Percentiles rank a stretch among this genome's conserved stretches.
Evolutionary conservation across 2,797 vertebrate species (phyloP).

Genomic region (Corythornis leucogaster): DNA sequence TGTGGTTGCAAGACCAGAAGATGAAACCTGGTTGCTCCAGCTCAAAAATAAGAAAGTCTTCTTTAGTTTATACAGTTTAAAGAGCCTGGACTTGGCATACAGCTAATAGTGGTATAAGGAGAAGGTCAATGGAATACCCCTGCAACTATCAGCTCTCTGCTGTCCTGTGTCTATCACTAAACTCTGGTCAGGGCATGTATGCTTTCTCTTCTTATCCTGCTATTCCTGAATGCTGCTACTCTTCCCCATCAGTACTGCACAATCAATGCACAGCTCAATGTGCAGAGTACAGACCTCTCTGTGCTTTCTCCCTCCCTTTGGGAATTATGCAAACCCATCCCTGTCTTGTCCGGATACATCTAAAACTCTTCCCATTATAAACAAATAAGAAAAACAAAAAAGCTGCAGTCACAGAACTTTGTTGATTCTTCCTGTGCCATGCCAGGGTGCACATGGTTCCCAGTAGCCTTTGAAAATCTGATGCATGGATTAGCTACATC

Average conservation of each 20-base stretch:
- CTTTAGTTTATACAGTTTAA: neutral
- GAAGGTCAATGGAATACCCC: neutral
- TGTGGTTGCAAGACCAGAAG: neutral
- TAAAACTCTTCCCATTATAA: constrained; percentile 12
- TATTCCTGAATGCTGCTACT: neutral
- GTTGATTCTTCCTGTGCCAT: neutral
- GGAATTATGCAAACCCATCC: neutral
- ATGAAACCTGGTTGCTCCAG: neutral
- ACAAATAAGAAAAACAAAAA: constrained; percentile 33
- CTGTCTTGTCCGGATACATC: neutral
- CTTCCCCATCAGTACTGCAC: neutral
- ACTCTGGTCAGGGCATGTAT: neutral
- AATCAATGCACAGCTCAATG: neutral
- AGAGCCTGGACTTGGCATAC: neutral
- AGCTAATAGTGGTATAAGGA: neutral
- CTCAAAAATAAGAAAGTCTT: neutral
- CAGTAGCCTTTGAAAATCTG: neutral
- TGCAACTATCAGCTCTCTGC: neutral
- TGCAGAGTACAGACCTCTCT: neutral
- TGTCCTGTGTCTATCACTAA: neutral
- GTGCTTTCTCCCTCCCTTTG: neutral
- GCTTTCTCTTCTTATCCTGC: neutral
- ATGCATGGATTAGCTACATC: neutral
- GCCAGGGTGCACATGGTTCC: neutral
- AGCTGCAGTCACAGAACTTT: constrained; percentile 4